These are phyloP conservation scores for Apodemia duryi DNA, from an alignment of 2,888 invertebrate genomes.

Conservation along the genomic window DNA sequence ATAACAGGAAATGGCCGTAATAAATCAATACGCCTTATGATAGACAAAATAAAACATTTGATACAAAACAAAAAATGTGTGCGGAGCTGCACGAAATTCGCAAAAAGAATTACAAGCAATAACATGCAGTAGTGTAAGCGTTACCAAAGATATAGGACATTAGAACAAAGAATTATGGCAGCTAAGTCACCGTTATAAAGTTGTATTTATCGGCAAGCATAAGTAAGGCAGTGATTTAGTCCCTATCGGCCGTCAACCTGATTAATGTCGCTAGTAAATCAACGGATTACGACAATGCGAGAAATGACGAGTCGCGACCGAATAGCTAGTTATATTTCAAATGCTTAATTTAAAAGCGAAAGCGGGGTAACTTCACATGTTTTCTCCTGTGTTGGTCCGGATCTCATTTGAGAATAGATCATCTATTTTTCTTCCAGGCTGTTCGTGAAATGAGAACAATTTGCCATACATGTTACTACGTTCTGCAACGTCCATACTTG, in stretches of 20 bases:
- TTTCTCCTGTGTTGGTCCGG: too few relatives aligned
- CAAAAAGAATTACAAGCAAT: slow-evolving; percentile 77
- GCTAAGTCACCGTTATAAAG: slow-evolving; percentile 44
- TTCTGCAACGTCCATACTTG: too few relatives aligned
- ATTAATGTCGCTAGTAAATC: slow-evolving; percentile 79
- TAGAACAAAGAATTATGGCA: slow-evolving; percentile 36
- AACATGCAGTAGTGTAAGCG: slow-evolving; percentile 73
- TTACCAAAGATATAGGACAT: slow-evolving; percentile 40
- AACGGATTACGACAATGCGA: slow-evolving; percentile 80
- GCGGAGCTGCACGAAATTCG: slow-evolving; percentile 59
- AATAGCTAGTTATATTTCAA: slow-evolving; percentile 59
- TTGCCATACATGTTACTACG: too few relatives aligned
- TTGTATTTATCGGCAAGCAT: slow-evolving; percentile 43
- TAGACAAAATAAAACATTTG: slow-evolving; percentile 67
- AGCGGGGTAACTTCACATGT: slow-evolving; percentile 15
- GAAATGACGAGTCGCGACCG: slow-evolving; percentile 78
- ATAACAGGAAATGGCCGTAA: slow-evolving; percentile 59
- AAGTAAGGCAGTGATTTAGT: slow-evolving; percentile 69
- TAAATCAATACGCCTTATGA: slow-evolving; percentile 59
- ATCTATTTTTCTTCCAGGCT: too few relatives aligned
- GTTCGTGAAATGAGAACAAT: too few relatives aligned
- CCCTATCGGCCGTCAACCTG: slow-evolving; percentile 79
- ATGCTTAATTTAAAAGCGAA: slow-evolving; percentile 35
- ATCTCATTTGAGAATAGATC: too few relatives aligned
- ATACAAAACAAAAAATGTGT: slow-evolving; percentile 45